These are phyloP conservation scores for Heliconius aoede DNA, from an alignment of 2,888 invertebrate genomes.

Conservation along the genomic window DNA sequence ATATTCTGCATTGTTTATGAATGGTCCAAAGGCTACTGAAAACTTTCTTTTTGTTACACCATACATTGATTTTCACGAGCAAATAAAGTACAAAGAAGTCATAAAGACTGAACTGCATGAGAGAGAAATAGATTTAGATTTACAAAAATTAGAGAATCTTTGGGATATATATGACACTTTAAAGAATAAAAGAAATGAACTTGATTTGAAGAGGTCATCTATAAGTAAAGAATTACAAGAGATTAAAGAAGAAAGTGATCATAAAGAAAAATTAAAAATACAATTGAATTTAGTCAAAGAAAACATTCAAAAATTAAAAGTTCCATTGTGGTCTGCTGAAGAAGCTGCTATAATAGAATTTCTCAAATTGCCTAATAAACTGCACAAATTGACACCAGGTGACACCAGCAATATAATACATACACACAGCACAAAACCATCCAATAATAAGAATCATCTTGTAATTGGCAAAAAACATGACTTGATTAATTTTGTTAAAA, in stretches of 20 bases:
- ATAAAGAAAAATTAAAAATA: slow-evolving; percentile 81
- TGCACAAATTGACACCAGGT: slow-evolving; percentile 86
- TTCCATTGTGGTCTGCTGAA: slow-evolving; percentile 88
- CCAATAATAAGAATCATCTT: slow-evolving; percentile 77
- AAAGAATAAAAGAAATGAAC: slow-evolving; percentile 71
- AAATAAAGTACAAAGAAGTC: slow-evolving; percentile 75
- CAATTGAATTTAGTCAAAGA: slow-evolving; percentile 83
- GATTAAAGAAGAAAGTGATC: slow-evolving; percentile 62
- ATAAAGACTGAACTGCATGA: slow-evolving; percentile 82
- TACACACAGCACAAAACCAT: slow-evolving; percentile 58
- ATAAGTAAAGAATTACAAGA: slow-evolving; percentile 75
- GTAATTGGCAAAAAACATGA: slow-evolving; percentile 80
- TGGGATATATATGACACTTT: slow-evolving; percentile 86
- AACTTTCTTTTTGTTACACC: slow-evolving; percentile 88
- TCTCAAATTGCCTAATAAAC: slow-evolving; percentile 87
- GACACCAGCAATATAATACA: slow-evolving; percentile 62
- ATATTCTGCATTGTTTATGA: slow-evolving; percentile 86
- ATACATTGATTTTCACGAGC: slow-evolving; percentile 85
- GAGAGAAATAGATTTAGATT: slow-evolving; percentile 81
- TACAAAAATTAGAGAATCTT: slow-evolving; percentile 81
- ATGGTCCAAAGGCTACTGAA: slow-evolving; percentile 87
- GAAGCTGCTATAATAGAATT: slow-evolving; percentile 86
- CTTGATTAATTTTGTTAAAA: slow-evolving; percentile 84
- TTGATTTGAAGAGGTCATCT: slow-evolving; percentile 81
- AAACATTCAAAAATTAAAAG: slow-evolving; percentile 86